Evolutionary conservation across 2,113 vertebrate species (phyloP).

Genomic region (Anthoscopus minutus): DNA sequence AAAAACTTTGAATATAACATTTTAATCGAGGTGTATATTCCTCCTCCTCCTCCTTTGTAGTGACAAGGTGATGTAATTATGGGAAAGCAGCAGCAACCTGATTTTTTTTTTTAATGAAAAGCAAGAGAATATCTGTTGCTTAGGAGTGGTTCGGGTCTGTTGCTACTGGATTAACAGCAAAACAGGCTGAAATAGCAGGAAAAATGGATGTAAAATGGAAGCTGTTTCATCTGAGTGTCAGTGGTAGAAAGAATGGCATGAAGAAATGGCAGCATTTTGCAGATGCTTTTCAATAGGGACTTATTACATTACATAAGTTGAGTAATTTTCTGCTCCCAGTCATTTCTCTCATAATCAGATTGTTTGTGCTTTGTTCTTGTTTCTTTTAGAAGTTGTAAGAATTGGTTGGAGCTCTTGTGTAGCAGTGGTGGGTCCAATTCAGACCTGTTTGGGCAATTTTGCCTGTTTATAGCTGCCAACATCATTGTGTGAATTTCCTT

Average conservation of each 20-base stretch:
- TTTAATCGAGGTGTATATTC: not conserved
- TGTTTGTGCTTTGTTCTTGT: conserved; percentile 27
- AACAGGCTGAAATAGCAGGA: conserved; percentile 6
- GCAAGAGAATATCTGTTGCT: not conserved
- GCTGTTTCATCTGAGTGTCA: not conserved
- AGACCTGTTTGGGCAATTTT: not conserved
- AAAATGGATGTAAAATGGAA: not conserved
- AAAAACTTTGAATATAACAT: not conserved
- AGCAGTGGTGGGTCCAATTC: not conserved
- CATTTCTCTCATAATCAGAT: not conserved
- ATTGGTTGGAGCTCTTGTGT: not conserved
- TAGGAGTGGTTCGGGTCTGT: conserved; percentile 10
- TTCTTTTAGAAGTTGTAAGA: not conserved
- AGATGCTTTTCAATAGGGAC: not conserved
- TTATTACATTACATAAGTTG: conserved; percentile 15
- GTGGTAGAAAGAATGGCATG: not conserved
- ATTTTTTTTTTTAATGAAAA: not conserved
- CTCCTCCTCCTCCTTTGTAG: not conserved
- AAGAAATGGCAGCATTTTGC: not conserved
- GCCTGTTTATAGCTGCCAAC: not conserved
- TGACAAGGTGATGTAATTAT: not conserved
- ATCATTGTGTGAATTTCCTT: not conserved
- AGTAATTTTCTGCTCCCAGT: conserved; percentile 28
- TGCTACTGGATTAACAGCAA: not conserved
- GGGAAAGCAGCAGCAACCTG: not conserved